Conservation (phyloP, 2,888 invertebrate genomes). For the Diaprepes abbreviatus region DNA sequence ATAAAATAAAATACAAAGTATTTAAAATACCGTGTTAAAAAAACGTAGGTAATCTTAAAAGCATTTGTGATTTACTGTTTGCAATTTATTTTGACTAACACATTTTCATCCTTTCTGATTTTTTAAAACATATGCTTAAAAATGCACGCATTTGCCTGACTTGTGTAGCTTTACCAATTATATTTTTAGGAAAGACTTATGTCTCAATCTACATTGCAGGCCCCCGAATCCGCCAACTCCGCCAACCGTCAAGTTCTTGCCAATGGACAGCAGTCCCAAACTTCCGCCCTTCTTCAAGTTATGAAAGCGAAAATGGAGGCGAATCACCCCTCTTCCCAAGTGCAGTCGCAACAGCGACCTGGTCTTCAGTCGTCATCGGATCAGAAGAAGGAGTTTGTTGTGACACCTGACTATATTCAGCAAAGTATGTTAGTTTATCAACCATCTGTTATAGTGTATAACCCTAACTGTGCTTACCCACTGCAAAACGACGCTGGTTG, state of each 20-base stretch:
- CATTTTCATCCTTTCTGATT: too few species aligned
- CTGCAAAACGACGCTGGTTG: constrained; percentile 65
- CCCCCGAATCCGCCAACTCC: constrained; percentile 47
- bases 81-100: too few species aligned
- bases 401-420: constrained; percentile 93
- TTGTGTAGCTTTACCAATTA: constrained; percentile 9
- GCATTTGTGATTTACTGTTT: too few species aligned
- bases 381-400: constrained; percentile 78
- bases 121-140: too few species aligned
- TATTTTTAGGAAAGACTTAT: constrained; percentile 29
- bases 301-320: constrained; percentile 63
- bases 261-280: constrained; percentile 66
- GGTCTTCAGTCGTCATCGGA: constrained; percentile 57
- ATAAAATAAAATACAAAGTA: too few species aligned
- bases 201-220: constrained; percentile 49
- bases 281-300: constrained; percentile 63
- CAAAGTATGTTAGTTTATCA: constrained; percentile 82
- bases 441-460: constrained; percentile 67
- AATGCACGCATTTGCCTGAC: constrained; percentile 12
- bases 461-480: constrained; percentile 67
- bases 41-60: too few species aligned
- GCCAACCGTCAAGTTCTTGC: constrained; percentile 62
- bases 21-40: too few species aligned
- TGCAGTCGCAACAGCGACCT: constrained; percentile 70
- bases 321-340: constrained; percentile 70